These are phyloP conservation scores for Microdon myrmicae DNA, from an alignment of 2,888 invertebrate genomes.

Conservation along the genomic window DNA sequence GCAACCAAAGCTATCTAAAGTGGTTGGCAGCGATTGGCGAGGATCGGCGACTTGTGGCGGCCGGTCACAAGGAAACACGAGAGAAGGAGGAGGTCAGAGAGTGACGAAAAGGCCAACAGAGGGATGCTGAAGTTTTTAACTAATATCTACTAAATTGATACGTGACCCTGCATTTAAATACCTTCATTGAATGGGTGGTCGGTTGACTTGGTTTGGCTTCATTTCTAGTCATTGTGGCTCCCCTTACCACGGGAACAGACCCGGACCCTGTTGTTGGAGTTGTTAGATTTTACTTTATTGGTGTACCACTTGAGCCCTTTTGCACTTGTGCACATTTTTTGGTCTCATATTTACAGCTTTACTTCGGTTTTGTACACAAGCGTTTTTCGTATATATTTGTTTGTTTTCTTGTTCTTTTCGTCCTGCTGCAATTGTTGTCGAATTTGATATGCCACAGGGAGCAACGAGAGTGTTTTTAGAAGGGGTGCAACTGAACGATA, in stretches of 20 bases:
- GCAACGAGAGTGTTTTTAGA: slow-evolving; percentile 1
- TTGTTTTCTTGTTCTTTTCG: too few species aligned
- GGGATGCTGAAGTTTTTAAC: slow-evolving; percentile 58
- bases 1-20: background rate
- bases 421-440: slow-evolving; percentile 36
- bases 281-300: slow-evolving; percentile 37
- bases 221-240: too few species aligned
- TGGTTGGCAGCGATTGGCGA: slow-evolving; percentile 16
- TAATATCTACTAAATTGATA: slow-evolving; percentile 64
- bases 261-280: slow-evolving; percentile 8
- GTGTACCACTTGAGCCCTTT: slow-evolving; percentile 47
- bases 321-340: slow-evolving; percentile 47
- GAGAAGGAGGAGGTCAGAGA: slow-evolving; percentile 24
- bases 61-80: too few species aligned
- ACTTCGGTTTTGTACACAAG: slow-evolving; percentile 41
- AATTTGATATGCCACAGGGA: slow-evolving; percentile 1
- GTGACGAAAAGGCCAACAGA: slow-evolving; percentile 16
- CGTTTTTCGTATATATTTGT: too few species aligned
- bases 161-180: slow-evolving; percentile 65
- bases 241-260: too few species aligned
- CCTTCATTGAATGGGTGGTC: slow-evolving; percentile 59
- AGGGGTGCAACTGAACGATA: background rate
- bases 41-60: slow-evolving; percentile 22
- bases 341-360: slow-evolving; percentile 48
- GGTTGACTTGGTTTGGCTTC: slow-evolving; percentile 20